Percentiles rank a stretch among this genome's conserved stretches.
Evolutionary conservation across 1,140 invertebrate species (phyloP).

Genomic region (Drosophila seguyi): DNA sequence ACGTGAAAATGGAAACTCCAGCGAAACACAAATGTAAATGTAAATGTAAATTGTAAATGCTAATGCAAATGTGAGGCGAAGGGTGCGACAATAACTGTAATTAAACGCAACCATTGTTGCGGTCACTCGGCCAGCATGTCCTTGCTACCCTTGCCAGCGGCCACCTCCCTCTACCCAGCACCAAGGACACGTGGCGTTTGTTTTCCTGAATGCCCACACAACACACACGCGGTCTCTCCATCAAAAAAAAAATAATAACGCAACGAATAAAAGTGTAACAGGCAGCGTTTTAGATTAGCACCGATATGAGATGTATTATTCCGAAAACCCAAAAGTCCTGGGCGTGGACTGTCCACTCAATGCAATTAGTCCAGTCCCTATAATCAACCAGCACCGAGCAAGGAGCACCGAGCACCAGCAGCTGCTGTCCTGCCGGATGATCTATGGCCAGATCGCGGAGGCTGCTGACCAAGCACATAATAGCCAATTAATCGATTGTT

Average conservation of each 20-base stretch:
- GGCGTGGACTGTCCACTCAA: slow-evolving; percentile 72
- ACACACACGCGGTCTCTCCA: slow-evolving; percentile 27
- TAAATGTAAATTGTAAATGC: slow-evolving; percentile 15
- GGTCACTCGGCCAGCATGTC: slow-evolving; percentile 71
- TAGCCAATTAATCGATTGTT: slow-evolving; percentile 54
- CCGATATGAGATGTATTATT: slow-evolving; percentile 48
- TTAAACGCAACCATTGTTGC: slow-evolving; percentile 80
- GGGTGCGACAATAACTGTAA: slow-evolving; percentile 81
- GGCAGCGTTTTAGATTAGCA: slow-evolving; percentile 70
- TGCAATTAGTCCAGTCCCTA: slow-evolving; percentile 62
- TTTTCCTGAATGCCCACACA: slow-evolving; percentile 68
- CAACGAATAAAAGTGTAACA: slow-evolving; percentile 50
- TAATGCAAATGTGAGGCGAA: slow-evolving; percentile 72
- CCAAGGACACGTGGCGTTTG: slow-evolving; percentile 51
- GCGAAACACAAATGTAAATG: slow-evolving; percentile 7
- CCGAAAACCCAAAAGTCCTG: slow-evolving; percentile 12
- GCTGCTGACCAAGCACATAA: slow-evolving; percentile 43
- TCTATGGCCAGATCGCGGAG: slow-evolving; percentile 41
- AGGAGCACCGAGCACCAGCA: slow-evolving; percentile 33
- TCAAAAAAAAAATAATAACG: slow-evolving; percentile 1
- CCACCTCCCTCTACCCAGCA: slow-evolving; percentile 21
- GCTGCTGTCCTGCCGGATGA: slow-evolving; percentile 47
- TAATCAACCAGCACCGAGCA: slow-evolving; percentile 32
- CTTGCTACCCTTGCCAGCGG: slow-evolving; percentile 27
- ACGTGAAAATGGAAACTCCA: slow-evolving; percentile 12